Base-by-base conservation (phyloP, 2,113 vertebrate species). In the Oxyruncus cristatus region DNA sequence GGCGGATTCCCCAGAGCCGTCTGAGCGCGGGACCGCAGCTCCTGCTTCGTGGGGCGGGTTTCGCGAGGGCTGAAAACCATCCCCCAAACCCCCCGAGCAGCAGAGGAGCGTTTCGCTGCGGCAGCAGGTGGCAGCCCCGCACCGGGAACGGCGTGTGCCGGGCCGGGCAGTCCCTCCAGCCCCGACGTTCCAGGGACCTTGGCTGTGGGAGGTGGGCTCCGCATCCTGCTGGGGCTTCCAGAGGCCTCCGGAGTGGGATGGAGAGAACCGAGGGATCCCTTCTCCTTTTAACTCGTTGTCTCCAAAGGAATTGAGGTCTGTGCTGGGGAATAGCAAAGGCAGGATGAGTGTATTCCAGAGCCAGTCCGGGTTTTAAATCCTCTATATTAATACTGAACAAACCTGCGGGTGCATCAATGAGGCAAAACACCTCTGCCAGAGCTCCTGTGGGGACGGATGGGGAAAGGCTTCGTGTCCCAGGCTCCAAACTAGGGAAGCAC, bases 61-160 rank as follows among this genome's bases (percentile, higher is more conserved):
- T 50, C 37, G 27, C 3, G n/a, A 41, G 32, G 2, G 30, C 21
- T 59, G 6, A 50, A 81, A 50, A 33, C 6, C 9, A 42, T 8
- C 10, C 2, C 16, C 47, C 49, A 4, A 26, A 14, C 10, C 2
- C 16, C 47, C 49, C 8, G 50, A 14, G 46, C 7, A 7, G 21
- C 55, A 15, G 61, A 50, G 15, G 10, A 7, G 5, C 0, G 5
- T 11, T 49, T 9, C 6, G 33, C 12, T 27, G 56, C 1, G 30
- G 82, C 96, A 96, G 90, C 75, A 97, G 97, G 78, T 95, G 97
- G 97, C 97, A 94, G 93, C 85, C 81, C 33, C 27, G 23, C 20
- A 79, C 41, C 67, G 21, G 7, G 10, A 49, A 81, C 32, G 20
- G 61, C 1, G 1, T 14, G 32, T 7, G 24, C 27, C 20, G 76